Conservation (phyloP, 2,113 vertebrate species). For the Rostratula benghalensis region DNA sequence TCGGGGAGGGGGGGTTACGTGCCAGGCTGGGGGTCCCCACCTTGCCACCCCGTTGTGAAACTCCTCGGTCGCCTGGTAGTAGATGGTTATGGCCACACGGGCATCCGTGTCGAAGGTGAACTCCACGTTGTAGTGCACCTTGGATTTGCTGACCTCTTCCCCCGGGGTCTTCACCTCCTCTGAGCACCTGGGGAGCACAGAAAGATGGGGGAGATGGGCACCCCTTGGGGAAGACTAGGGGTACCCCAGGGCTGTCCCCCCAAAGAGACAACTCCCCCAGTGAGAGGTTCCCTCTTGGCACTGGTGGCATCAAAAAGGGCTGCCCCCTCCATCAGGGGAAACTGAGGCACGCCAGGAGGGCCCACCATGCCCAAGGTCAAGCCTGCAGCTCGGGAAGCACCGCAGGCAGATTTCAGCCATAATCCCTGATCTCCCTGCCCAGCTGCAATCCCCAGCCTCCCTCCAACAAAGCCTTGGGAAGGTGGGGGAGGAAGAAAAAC, state of each 20-base stretch:
- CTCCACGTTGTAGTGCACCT: conserved; percentile 92
- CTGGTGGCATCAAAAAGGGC: background rate
- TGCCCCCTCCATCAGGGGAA: background rate
- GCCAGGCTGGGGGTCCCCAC: conserved; percentile 69
- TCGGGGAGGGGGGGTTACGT: background rate
- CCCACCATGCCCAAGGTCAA: rapidly evolving
- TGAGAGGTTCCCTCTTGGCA: rapidly evolving
- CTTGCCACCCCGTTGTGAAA: conserved; percentile 92
- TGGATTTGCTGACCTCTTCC: conserved; percentile 81
- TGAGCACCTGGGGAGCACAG: conserved; percentile 77
- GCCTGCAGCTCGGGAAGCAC: background rate
- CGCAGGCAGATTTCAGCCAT: background rate
- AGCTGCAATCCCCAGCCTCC: background rate
- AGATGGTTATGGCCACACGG: conserved; percentile 95
- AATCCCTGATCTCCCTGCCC: background rate
- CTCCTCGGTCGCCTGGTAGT: conserved; percentile 96
- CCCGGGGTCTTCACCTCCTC: conserved; percentile 90
- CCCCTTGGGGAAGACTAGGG: rapidly evolving
- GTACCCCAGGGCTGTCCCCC: background rate
- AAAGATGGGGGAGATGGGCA: rapidly evolving
- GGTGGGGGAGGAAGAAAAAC: background rate
- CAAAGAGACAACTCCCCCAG: background rate
- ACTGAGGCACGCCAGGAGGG: background rate
- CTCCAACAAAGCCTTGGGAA: conserved; percentile 7
- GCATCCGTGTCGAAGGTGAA: conserved; percentile 95